Percentiles rank a stretch among this genome's conserved stretches.
Evolutionary conservation across 2,797 vertebrate species (phyloP).

Genomic region (Pseudochirops corinnae): DNA sequence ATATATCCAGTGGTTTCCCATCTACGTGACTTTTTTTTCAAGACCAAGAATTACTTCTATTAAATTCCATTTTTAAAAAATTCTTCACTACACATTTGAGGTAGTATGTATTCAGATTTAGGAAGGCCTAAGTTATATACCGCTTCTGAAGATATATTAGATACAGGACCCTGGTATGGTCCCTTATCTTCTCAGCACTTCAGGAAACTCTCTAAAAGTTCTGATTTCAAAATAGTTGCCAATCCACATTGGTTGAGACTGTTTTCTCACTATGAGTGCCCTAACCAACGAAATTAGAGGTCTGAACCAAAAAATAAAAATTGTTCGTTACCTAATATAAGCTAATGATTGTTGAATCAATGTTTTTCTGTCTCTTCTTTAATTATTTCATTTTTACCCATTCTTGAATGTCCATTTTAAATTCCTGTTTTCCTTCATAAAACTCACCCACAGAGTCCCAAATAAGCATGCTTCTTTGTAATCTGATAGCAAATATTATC

Average conservation of each 20-base stretch:
- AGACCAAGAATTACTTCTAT: background rate
- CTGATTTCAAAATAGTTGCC: background rate
- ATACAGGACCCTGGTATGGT: background rate
- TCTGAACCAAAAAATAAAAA: background rate
- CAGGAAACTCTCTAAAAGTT: background rate
- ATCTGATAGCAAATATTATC: background rate
- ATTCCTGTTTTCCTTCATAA: background rate
- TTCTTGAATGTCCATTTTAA: background rate
- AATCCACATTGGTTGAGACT: background rate
- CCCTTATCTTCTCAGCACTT: background rate
- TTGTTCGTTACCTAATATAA: background rate
- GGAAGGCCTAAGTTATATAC: background rate
- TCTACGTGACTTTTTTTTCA: constrained; percentile 9
- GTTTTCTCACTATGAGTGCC: background rate
- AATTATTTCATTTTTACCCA: background rate
- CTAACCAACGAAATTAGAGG: background rate
- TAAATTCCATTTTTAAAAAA: background rate
- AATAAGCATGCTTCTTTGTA: background rate
- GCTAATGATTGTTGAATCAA: background rate
- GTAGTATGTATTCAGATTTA: background rate
- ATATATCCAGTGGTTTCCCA: background rate
- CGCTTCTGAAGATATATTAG: background rate
- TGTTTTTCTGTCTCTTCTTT: background rate
- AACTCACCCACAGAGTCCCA: background rate
- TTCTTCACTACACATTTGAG: background rate